Evolutionary conservation across 2,888 invertebrate species (phyloP), one percentile per base, ranked within the genome.

Genomic region (Dasysyrphus tricinctus): DNA sequence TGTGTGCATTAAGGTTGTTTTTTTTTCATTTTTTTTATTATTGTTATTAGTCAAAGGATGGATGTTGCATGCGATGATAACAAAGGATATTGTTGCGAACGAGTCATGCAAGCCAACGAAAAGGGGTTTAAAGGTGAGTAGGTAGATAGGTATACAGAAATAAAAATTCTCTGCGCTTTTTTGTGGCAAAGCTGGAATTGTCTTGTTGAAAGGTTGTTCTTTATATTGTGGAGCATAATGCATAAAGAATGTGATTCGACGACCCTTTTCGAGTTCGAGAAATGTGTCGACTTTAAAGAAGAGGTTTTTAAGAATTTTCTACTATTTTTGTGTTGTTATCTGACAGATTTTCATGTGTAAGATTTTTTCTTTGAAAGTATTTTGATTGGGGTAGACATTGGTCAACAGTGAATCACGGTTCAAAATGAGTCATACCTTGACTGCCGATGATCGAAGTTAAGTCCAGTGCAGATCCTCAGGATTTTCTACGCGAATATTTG

Each of bases 1-100:
- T 77, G 80, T 61, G 77, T 73, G 74, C 85, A 85, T 81, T 78
- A 85, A 77, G 63, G 74, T 67, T 54, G 76, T 76, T 61, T 47
- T 73, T 73, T n/a, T 1, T 42, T 42, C 1, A 5, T n/a, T 29
- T 39, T 39, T 54, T 51, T 37, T 37, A 54, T 29, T 54, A 37
- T 37, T 39, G 37, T 29, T 74, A 73, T 80, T 69, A 80, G 44
- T 67, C 70, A 67, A 72, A 76, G 72, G 80, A 78, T 78, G 47
- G 29, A 57, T 70, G 51, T 57, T 42, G 29, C 37, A 67, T 19
- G 24, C 24, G 44, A 69, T 44, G 74, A n/a, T n/a, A n/a, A 77
- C 85, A 81, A 85, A 78, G 77, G 63, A 78, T 63, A 73, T 44
- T 70, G 57, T 69, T 70, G 34, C 29, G 54, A 54, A 54, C 39